Evolutionary conservation across 2,113 vertebrate species (phyloP).

Genomic region (Danio rerio): GRCz12tu NC_133183.1:29285501-29286000

Average conservation of each 20-base stretch:
- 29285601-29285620: background rate
- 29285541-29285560: background rate
- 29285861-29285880: constrained; percentile 27
- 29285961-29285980: too few species aligned
- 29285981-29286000: background rate
- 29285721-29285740: constrained; percentile 23
- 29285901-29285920: background rate
- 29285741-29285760: constrained; percentile 36
- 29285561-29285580: background rate
- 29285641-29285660: background rate
- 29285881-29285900: background rate
- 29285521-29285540: constrained; percentile 8
- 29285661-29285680: background rate
- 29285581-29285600: background rate
- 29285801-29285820: constrained; percentile 45
- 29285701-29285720: constrained; percentile 28
- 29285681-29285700: background rate
- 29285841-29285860: constrained; percentile 37
- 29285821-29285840: constrained; percentile 18
- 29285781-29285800: constrained; percentile 38
- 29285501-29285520: background rate
- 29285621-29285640: background rate
- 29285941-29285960: background rate
- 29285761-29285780: constrained; percentile 5
- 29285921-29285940: background rate